phyloP scores from a whole-genome alignment of 2,113 vertebrate species.

The Melospiza melodia region DNA sequence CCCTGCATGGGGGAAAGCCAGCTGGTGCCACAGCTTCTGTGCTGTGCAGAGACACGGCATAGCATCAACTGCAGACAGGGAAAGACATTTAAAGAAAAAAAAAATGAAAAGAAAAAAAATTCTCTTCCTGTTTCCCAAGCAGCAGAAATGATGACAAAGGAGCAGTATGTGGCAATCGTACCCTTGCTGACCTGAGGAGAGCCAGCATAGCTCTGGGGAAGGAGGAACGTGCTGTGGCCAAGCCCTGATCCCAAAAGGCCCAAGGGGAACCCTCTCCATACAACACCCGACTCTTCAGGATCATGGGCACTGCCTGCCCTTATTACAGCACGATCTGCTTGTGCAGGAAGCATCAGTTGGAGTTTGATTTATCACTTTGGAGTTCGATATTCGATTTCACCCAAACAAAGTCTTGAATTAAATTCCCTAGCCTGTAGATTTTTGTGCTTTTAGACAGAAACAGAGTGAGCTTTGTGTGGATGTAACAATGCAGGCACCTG shows the following conservation, averaged over 20 bases:
- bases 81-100: neutral
- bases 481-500: fast-evolving
- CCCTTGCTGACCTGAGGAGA: neutral
- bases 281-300: fast-evolving
- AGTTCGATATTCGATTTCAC: neutral
- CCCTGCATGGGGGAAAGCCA: fast-evolving
- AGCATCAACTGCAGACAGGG: neutral
- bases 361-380: neutral
- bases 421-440: neutral
- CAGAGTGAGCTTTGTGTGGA: fast-evolving
- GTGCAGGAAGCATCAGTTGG: fast-evolving
- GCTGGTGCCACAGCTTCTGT: neutral
- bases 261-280: fast-evolving
- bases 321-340: fast-evolving
- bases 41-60: neutral
- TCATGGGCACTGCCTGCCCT: fast-evolving
- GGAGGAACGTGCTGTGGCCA: neutral
- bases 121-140: neutral
- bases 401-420: neutral
- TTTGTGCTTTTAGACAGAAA: fast-evolving
- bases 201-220: fast-evolving
- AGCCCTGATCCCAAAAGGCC: neutral
- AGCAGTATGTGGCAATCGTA: neutral
- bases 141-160: neutral
- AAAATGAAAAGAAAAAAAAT: no score